phyloP scores from a whole-genome alignment of 2,888 invertebrate species.

The Amphipyra tragopoginis region DNA sequence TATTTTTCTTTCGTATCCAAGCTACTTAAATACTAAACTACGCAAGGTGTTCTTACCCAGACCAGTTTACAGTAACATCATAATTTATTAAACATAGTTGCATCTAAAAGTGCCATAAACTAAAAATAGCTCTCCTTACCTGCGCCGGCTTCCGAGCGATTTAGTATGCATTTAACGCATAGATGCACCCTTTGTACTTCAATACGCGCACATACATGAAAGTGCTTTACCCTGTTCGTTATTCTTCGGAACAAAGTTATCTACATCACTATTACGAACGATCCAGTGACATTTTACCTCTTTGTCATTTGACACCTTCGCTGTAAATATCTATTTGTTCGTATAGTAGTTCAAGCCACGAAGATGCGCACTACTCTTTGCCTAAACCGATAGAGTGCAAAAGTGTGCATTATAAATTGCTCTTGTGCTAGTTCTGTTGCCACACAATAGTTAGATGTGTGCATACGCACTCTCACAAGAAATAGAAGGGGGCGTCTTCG shows the following conservation, averaged over 20 bases:
- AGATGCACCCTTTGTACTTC: conserved; percentile 76
- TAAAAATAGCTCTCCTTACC: conserved; percentile 71
- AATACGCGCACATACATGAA: conserved; percentile 52
- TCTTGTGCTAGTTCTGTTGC: no score
- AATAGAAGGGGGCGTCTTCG: no score
- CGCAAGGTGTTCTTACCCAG: conserved; percentile 3
- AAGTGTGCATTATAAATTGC: no score
- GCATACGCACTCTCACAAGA: no score
- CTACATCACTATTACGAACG: conserved; percentile 13
- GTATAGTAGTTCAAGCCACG: no score
- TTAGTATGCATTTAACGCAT: conserved; percentile 75
- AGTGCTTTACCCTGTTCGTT: conserved; percentile 31
- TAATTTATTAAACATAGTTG: conserved; percentile 11
- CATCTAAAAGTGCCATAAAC: conserved; percentile 45
- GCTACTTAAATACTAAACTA: conserved; percentile 6
- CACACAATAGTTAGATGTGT: no score
- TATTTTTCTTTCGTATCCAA: conserved; percentile 19
- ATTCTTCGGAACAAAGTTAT: conserved; percentile 41
- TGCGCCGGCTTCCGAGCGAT: conserved; percentile 69
- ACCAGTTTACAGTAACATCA: conserved; percentile 10
- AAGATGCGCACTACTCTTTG: no score
- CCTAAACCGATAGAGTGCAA: no score
- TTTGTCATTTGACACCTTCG: conserved; percentile 5
- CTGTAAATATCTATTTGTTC: conserved; percentile 23
- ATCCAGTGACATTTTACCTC: conserved; percentile 9